These are phyloP conservation scores for Lemur catta DNA, from an alignment of 2,797 vertebrate genomes.

Conservation along the genomic window DNA sequence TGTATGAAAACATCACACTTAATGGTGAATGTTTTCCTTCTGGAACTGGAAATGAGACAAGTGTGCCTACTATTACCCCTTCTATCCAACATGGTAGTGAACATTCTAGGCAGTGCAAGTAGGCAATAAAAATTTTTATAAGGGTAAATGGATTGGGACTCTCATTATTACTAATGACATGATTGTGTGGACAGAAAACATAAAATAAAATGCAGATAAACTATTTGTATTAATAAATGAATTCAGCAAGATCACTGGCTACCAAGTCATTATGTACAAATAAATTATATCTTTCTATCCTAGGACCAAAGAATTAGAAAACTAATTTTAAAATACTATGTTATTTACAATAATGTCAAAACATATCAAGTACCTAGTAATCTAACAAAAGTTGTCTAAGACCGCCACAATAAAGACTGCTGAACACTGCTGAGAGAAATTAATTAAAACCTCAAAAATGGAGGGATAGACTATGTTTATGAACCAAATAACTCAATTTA, in stretches of 20 bases:
- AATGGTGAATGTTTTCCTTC: neutral
- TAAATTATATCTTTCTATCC: neutral
- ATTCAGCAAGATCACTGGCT: neutral
- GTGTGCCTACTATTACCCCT: neutral
- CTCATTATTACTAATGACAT: neutral
- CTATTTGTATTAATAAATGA: neutral
- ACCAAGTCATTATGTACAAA: neutral
- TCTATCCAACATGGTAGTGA: neutral
- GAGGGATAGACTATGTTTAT: constrained; percentile 10
- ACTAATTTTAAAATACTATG: neutral
- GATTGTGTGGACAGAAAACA: neutral
- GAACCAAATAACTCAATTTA: constrained; percentile 33
- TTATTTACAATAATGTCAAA: neutral
- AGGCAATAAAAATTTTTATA: neutral
- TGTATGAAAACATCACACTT: neutral
- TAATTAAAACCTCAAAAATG: constrained; percentile 34
- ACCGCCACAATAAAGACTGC: neutral
- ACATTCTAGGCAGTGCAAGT: neutral
- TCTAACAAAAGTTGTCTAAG: neutral
- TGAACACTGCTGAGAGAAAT: neutral
- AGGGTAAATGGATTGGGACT: neutral
- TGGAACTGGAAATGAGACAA: neutral
- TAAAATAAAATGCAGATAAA: neutral
- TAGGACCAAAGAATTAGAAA: neutral
- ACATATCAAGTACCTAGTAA: neutral